phyloP scores from a whole-genome alignment of 2,113 vertebrate genomes.

The Oriolus oriolus region DNA sequence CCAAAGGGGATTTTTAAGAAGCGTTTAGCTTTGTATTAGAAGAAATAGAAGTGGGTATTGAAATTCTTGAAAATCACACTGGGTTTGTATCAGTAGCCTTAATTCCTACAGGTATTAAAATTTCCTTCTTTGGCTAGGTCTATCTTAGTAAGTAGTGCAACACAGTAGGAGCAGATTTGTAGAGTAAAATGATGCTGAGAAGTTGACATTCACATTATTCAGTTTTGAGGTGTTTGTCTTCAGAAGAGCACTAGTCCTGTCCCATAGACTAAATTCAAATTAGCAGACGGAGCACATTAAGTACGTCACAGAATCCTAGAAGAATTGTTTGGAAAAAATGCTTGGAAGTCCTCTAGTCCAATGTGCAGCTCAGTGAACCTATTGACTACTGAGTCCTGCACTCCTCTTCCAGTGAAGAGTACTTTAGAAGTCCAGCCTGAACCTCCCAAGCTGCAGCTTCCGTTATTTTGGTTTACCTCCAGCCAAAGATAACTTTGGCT shows the following conservation, averaged over 20 bases:
- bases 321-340: background rate
- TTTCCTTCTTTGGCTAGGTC: background rate
- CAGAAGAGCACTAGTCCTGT: background rate
- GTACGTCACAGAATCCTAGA: background rate
- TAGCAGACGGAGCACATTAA: background rate
- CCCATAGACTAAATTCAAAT: background rate
- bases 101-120: slow-evolving; percentile 37
- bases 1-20: slow-evolving; percentile 40
- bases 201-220: background rate
- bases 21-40: slow-evolving; percentile 19
- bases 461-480: background rate
- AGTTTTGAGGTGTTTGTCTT: background rate
- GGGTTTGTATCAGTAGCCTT: background rate
- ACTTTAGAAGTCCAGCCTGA: background rate
- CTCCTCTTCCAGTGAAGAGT: background rate
- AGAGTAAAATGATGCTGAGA: background rate
- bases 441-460: background rate
- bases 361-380: background rate
- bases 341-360: background rate
- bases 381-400: background rate
- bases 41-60: slow-evolving; percentile 6
- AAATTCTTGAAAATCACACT: slow-evolving; percentile 29
- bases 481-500: background rate
- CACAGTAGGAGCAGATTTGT: background rate
- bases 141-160: slow-evolving; percentile 1